Percentiles rank a stretch among this genome's conserved stretches.
Evolutionary conservation across 2,797 vertebrate genomes (phyloP).

Genomic region (Pelochelys cantorii): DNA sequence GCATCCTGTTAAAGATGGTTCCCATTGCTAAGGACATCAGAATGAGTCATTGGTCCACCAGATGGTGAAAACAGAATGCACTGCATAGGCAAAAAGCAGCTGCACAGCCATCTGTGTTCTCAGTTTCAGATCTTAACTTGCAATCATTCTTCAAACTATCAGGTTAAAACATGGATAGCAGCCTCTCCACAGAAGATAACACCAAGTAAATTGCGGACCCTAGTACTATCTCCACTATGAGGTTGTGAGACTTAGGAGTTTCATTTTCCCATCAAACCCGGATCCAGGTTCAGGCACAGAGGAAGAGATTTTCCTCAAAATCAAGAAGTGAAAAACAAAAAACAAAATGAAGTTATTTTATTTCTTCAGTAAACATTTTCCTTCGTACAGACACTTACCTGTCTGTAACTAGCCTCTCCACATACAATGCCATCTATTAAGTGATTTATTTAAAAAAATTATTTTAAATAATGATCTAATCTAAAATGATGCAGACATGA

Average conservation of each 20-base stretch:
- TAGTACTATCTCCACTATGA: neutral
- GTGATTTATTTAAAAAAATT: neutral
- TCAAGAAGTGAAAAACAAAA: neutral
- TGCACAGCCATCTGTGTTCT: neutral
- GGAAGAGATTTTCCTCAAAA: neutral
- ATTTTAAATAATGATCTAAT: neutral
- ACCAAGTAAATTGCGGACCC: neutral
- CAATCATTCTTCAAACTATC: conserved; percentile 17
- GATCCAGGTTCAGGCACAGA: neutral
- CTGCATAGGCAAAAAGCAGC: neutral
- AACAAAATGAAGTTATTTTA: neutral
- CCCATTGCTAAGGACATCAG: neutral
- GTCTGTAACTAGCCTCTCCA: neutral
- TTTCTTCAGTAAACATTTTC: neutral
- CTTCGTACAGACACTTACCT: neutral
- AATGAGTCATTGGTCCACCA: neutral
- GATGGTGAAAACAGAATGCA: neutral
- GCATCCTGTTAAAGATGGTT: neutral
- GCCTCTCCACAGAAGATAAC: neutral
- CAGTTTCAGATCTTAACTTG: neutral
- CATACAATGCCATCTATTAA: neutral
- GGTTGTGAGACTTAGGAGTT: neutral
- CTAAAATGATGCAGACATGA: neutral
- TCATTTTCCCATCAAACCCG: no score
- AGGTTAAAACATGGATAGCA: neutral